Evolutionary conservation across 2,113 vertebrate species (phyloP), one percentile per base, ranked within the genome.

Genomic region (Mionectes macconnelli): DNA sequence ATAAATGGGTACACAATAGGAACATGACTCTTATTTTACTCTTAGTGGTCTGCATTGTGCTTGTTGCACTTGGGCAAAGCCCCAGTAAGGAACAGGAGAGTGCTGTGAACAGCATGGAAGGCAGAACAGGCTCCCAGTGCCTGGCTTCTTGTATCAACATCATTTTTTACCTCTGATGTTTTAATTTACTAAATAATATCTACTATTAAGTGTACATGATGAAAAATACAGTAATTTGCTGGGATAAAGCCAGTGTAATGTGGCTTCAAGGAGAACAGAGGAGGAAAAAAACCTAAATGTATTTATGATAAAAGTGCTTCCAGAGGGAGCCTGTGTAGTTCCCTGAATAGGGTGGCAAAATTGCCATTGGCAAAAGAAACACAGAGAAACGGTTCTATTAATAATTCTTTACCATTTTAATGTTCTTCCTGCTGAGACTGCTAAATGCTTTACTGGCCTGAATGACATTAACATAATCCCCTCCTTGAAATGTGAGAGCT

Each of bases 341-440:
- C 60, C 47, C 42, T 78, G 49, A 92, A 60, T 64, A 67, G 3
- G 1, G 63, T 69, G 82, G 67, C 52, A 66, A 93, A 76, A 80
- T 56, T 90, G 57, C 45, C 42, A 66, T 6, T 83, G 49, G 87
- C 69, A 79, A 87, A 84, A 89, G 69, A 89, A 94, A 82, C 42
- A 42, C 5, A 8, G 45, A 70, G 23, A 82, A 91, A 70, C 30
- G 1, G 31, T 89, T 87, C 49, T 92, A 84, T 74, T 84, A 78
- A 52, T 89, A 93, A 86, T 92, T 78, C 39, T 84, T 90, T 64
- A 75, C 77, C 49, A 25, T 89, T 92, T 93, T 89, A 64, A 20
- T 84, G 53, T 92, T 94, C 69, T 74, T 90, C 73, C 80, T 91
- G 89, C 89, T 94, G 93, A 1, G 95, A 50, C 30, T 83, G 74